phyloP scores from a whole-genome alignment of 2,888 invertebrate species.

The Dione vanillae region DNA sequence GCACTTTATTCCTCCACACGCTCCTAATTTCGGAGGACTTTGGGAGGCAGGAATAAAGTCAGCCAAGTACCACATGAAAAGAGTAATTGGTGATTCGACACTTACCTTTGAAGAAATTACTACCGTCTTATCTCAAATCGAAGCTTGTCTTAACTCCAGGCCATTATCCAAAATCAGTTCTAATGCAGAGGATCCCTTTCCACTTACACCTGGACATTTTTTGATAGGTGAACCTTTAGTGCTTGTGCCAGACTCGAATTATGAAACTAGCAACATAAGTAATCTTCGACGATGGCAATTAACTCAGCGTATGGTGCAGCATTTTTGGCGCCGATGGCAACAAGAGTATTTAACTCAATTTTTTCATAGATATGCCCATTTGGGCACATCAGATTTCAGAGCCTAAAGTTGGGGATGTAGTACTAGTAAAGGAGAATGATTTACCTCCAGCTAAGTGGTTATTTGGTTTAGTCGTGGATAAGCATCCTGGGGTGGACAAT shows the following conservation, averaged over 20 bases:
- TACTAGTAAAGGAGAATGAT: constrained; percentile 43
- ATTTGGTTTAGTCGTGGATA: constrained; percentile 36
- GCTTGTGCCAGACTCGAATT: constrained; percentile 38
- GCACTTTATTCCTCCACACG: too few species aligned
- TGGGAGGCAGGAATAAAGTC: too few species aligned
- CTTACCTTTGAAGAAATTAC: too few species aligned
- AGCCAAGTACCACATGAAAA: too few species aligned
- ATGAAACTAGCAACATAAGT: constrained; percentile 27
- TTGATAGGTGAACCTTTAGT: constrained; percentile 44
- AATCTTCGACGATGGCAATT: constrained; percentile 25
- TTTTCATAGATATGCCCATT: constrained; percentile 41
- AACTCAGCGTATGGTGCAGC: constrained; percentile 36
- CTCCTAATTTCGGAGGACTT: too few species aligned
- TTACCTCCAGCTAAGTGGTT: constrained; percentile 43
- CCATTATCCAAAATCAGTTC: too few species aligned
- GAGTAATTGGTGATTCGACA: too few species aligned
- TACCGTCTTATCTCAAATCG: too few species aligned
- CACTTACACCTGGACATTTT: constrained; percentile 45
- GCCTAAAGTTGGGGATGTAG: constrained; percentile 40
- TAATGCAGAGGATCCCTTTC: background rate
- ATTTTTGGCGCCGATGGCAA: constrained; percentile 44
- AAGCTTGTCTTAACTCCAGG: too few species aligned
- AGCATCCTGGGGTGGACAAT: constrained; percentile 36
- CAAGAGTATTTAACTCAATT: constrained; percentile 32
- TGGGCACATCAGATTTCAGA: constrained; percentile 31